Conservation (phyloP, 2,113 vertebrate genomes). For the Lophochroa leadbeateri region DNA sequence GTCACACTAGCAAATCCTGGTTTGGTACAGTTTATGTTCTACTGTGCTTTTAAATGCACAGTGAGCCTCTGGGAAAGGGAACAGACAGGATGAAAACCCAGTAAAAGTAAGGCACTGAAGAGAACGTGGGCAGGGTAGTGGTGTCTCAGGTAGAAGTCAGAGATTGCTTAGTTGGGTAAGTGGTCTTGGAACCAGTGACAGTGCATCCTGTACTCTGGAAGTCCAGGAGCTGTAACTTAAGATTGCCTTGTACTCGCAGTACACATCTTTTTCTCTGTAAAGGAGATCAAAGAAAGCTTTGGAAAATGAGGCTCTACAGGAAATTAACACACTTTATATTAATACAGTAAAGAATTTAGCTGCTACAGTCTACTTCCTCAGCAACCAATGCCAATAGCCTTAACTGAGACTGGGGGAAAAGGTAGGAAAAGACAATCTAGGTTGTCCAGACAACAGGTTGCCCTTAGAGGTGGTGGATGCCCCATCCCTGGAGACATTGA, state of each 20-base stretch:
- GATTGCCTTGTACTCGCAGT: not conserved
- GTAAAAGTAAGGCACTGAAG: not conserved
- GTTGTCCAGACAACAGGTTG: not conserved
- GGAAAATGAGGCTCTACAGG: not conserved
- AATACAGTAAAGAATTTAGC: not conserved
- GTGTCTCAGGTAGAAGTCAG: not conserved
- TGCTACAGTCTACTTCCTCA: not conserved
- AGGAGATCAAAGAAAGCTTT: not conserved
- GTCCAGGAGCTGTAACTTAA: not conserved
- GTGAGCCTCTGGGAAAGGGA: not conserved
- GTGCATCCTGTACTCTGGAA: not conserved
- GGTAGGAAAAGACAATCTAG: not conserved
- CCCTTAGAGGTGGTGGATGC: not conserved
- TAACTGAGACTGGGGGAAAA: not conserved
- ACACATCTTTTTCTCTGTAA: not conserved
- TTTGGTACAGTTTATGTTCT: not conserved
- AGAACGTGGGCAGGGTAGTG: not conserved
- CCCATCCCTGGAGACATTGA: not conserved
- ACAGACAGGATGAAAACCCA: not conserved
- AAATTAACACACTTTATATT: not conserved
- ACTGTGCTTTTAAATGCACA: fast-evolving
- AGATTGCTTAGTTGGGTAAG: not conserved
- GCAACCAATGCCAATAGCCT: not conserved
- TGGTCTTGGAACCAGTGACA: not conserved
- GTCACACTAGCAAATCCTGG: not conserved